Conservation (phyloP, 2,797 vertebrate species). For the Echeneis naucrates region DNA sequence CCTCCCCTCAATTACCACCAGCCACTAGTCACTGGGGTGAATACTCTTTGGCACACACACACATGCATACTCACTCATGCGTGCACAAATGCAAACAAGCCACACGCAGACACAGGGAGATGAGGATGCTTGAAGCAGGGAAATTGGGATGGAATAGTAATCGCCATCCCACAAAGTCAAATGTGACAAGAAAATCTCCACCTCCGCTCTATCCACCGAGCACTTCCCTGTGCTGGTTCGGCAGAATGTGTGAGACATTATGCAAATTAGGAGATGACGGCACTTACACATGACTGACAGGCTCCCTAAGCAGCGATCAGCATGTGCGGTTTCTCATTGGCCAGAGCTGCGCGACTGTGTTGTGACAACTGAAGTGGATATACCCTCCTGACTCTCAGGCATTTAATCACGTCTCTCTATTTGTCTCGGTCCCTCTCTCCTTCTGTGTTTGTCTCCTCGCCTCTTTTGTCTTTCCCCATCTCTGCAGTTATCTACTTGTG, state of each 20-base stretch:
- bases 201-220: conserved; percentile 28
- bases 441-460: not conserved
- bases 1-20: conserved; percentile 66
- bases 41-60: conserved; percentile 36
- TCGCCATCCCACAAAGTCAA: conserved; percentile 52
- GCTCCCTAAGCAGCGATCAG: conserved; percentile 73
- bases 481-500: not conserved
- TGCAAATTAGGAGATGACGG: conserved; percentile 62
- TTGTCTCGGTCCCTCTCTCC: conserved; percentile 32
- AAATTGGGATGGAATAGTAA: conserved; percentile 44
- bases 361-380: conserved; percentile 66
- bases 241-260: conserved; percentile 65
- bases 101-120: conserved; percentile 12
- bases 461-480: not conserved
- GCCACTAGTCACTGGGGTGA: conserved; percentile 39
- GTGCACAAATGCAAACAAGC: conserved; percentile 36
- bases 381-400: conserved; percentile 45
- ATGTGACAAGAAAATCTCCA: conserved; percentile 50
- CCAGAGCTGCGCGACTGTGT: conserved; percentile 52
- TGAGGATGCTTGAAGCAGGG: conserved; percentile 35
- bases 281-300: conserved; percentile 72
- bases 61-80: conserved; percentile 39
- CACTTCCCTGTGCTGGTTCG: conserved; percentile 26
- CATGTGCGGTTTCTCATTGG: conserved; percentile 68
- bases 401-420: conserved; percentile 55